Evolutionary conservation across 2,888 invertebrate species (phyloP), one percentile per base, ranked within the genome.

Genomic region (Eristalinus aeneus): DNA sequence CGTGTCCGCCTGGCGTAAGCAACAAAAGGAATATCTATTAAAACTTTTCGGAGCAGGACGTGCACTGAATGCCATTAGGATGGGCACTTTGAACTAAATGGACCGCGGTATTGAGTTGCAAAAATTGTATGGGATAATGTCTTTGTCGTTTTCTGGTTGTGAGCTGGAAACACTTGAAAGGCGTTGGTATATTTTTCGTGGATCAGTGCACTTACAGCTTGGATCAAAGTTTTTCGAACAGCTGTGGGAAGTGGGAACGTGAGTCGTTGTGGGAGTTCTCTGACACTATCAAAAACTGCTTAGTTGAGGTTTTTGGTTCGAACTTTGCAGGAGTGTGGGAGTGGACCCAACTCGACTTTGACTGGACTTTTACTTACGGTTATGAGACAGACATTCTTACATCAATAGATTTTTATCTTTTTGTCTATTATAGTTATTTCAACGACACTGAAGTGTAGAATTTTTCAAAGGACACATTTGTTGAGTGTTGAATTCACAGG

Each of bases 41-140:
- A 31, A 65, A 58, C 10, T 63, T 73, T 53, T 22, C 22, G 12
- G 23, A 27, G 56, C 10, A 23, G 56, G 56, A 56, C 56, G 56
- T 56, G 56, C 56, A 12, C 36, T 34, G 36, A 56, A 5, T 34
- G 63, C n/a, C n/a, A 23, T 56, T 54, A 16, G 54, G 31, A 56
- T 64, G 36, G 31, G 36, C 23, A 54, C 10, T 27, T 12, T 64
- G 54, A 75, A 46, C 31, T 67, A 65, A 75, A 75, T 60, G 65
- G 74, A 58, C 74, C 74, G 58, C 58, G 46, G 12, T 67, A 75
- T 75, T 65, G 32, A 75, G 67, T 67, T 75, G 46, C 58, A 32
- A 56, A 58, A 31, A 67, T 67, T 39, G 67, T 32, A 22, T 54
- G 46, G 46, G 16, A 16, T 46, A 46, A 46, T 46, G 46, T 16